A percentile compares a stretch with the other conserved stretches of the same genome.
Evolutionary conservation across 2,797 vertebrate genomes (phyloP).

Genomic region (Otus scops): DNA sequence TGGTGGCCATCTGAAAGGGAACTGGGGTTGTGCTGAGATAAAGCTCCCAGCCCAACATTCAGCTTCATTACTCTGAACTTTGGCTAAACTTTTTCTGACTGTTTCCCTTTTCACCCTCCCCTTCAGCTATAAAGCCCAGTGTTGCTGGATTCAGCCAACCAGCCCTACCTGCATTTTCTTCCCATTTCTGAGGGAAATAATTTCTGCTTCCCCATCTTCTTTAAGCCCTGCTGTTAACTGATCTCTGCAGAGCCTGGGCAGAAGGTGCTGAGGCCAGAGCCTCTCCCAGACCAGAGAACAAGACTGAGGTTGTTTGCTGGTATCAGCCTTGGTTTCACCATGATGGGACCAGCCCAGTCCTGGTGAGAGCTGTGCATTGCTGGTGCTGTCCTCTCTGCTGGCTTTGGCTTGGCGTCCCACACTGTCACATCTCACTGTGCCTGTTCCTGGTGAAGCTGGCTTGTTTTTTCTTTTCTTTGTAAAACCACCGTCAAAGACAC

Average conservation of each 20-base stretch:
- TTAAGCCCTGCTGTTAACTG: neutral
- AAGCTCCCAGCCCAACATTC: neutral
- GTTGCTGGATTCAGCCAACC: neutral
- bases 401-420: neutral
- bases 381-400: neutral
- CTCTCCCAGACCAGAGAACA: neutral
- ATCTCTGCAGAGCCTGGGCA: neutral
- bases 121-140: neutral
- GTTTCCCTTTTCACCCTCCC: neutral
- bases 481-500: neutral
- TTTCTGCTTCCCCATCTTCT: neutral
- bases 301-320: neutral
- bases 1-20: neutral
- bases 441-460: neutral
- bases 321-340: rapidly evolving
- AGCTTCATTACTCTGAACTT: neutral
- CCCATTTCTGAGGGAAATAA: too few relatives aligned
- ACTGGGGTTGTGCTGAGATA: neutral
- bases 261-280: neutral
- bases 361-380: rapidly evolving
- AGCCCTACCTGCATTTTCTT: neutral
- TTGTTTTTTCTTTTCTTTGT: neutral
- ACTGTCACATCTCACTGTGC: neutral
- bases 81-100: neutral
- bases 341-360: neutral